Evolutionary conservation across 2,113 vertebrate genomes (phyloP), one percentile per base, ranked within the genome.

Genomic region (Archilochus colubris): DNA sequence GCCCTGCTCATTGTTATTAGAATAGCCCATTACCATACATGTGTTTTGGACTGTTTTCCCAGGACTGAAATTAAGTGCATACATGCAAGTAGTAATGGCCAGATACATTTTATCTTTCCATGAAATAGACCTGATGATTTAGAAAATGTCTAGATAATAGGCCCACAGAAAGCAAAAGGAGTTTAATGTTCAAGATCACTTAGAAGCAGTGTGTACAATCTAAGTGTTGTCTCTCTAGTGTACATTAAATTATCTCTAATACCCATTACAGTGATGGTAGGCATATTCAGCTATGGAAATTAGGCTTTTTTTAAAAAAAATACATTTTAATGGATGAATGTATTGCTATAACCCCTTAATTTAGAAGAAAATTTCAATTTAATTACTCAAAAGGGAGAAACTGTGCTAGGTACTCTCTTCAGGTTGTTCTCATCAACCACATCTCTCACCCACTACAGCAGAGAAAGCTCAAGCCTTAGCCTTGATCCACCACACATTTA

Each of bases 131-230:
- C 27, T 24, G 87, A 91, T 95, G 87, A 86, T 86, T 93, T 95
- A 95, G 85, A 94, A 95, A 95, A 90, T 44, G n/a, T 61, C 88
- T 54, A 36, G 50, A 59, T 96, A 95, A 95, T 89, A 83, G 82
- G 76, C 93, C 76, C 85, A 83, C 10, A 54, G 88, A 91, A 95
- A 94, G 90, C 57, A 62, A 88, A 74, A 72, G 61, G 55, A 66
- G 53, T 62, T 94, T 93, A 81, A 91, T 81, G 82, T 75, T 91
- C 88, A 87, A 75, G 79, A 83, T 70, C 64, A 44, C 89, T 95
- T 85, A 86, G 57, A 54, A 92, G 46, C 58, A 76, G 63, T 20
- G 8, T 31, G 69, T 58, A 75, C 57, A 82, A 72, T 38, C 82
- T 67, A 93, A 96, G 61, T 63, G 53, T 24, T 85, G 19, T 14